Base-by-base conservation (phyloP, 2,113 vertebrate genomes). In the Regulus satrapa region DNA sequence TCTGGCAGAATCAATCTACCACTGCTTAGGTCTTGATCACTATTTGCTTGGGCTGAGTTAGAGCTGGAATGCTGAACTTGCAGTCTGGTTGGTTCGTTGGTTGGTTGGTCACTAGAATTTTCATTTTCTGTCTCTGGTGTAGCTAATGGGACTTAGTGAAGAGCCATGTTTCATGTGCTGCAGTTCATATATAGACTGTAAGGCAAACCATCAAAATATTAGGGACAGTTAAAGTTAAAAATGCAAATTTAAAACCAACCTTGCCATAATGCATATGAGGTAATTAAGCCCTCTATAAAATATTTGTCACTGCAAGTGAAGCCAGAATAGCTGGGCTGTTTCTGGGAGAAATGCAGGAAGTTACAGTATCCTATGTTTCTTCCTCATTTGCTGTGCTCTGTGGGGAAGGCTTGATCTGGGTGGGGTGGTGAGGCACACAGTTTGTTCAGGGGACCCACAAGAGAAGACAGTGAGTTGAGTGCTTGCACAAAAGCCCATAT, bases 391-490 rank as follows among this genome's bases (percentile, higher is more conserved):
- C 64, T 20, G 9, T 17, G 17, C n/a, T 55, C 58, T 8, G 2
- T 51, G 88, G 74, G 59, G 51, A 29, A 38, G 8, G 10, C 15
- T 20, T 4, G 18, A 5, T 51, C 19, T 25, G 29, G 55, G 9
- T 32, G 74, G 23, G 8, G 4, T 8, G 9, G 12, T 14, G 64
- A 66, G 40, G 76, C 34, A 46, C 15, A 5, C 2, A 1, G 9
- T 8, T 51, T 64, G 62, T 43, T 14, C 55, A 28, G 48, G 31
- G 24, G 7, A 24, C 9, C 28, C 36, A 14, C 8, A 8, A 21
- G 25, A 36, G 34, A 32, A 10, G 0, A 0, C 25, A 48, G 24
- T 4, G 54, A 28, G 9, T 21, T 45, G n/a, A 48, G 41, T 32
- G 36, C 28, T 72, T 49, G 54, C 29, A 8, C 23, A 13, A 64